phyloP scores from a whole-genome alignment of 2,888 invertebrate genomes.

The Thymelicus sylvestris region DNA sequence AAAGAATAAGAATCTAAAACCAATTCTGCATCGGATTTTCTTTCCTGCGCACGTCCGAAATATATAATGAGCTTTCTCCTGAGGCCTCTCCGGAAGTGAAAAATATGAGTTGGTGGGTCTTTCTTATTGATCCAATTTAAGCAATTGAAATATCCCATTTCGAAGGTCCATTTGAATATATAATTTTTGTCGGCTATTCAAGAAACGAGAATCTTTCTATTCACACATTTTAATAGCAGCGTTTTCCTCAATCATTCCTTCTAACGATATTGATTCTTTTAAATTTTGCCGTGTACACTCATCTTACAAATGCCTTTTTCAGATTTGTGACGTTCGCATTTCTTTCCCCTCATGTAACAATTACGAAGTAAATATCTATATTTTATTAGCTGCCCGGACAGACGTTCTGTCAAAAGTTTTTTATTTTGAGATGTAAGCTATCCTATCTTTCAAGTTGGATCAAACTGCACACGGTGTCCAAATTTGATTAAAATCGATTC shows the following conservation, averaged over 20 bases:
- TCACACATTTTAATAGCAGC: neutral
- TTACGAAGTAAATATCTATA: too few relatives aligned
- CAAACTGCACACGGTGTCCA: too few relatives aligned
- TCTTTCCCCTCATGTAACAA: too few relatives aligned
- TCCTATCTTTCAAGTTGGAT: too few relatives aligned
- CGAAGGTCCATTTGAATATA: neutral
- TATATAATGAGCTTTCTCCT: slow-evolving; percentile 12
- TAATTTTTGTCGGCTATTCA: neutral
- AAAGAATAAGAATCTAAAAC: neutral
- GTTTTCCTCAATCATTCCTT: neutral
- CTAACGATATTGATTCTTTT: neutral
- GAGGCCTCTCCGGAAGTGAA: slow-evolving; percentile 1
- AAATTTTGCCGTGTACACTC: neutral
- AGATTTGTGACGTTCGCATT: too few relatives aligned
- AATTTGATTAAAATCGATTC: too few relatives aligned
- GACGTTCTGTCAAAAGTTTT: too few relatives aligned
- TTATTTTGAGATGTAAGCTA: too few relatives aligned
- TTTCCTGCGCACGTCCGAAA: slow-evolving; percentile 12
- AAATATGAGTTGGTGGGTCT: neutral
- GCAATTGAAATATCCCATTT: slow-evolving; percentile 6
- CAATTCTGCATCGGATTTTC: neutral
- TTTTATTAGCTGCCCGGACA: too few relatives aligned
- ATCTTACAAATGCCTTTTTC: too few relatives aligned
- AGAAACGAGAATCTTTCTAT: neutral
- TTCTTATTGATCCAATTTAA: slow-evolving; percentile 11